These are phyloP conservation scores for Tipula helvola DNA, from an alignment of 2,888 invertebrate genomes.

Conservation along the genomic window DNA sequence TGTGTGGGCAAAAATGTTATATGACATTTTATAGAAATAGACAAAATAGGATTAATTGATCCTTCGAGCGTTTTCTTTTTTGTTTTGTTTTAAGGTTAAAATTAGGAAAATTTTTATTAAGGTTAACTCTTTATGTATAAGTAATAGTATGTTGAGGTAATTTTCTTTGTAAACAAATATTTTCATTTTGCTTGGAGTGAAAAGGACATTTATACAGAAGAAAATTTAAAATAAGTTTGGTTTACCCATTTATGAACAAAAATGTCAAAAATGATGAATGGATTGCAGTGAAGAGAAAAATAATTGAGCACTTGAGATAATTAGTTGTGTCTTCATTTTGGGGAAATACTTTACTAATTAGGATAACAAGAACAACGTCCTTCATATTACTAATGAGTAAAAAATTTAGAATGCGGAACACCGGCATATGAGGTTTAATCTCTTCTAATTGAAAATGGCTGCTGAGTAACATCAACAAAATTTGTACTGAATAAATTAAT, in stretches of 20 bases:
- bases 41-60: neutral
- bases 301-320: neutral
- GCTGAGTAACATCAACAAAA: no score
- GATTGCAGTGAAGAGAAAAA: neutral
- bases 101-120: neutral
- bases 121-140: neutral
- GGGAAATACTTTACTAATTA: neutral
- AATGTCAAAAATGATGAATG: neutral
- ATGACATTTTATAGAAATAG: neutral
- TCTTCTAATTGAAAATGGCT: no score
- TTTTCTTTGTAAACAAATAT: neutral
- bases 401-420: no score
- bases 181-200: neutral
- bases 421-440: no score
- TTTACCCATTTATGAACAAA: neutral
- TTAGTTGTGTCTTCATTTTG: neutral
- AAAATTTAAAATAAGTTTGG: neutral
- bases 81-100: neutral
- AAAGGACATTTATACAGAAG: neutral
- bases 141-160: neutral
- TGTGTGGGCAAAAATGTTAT: neutral
- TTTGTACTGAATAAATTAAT: no score
- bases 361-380: no score
- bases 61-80: neutral
- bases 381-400: no score